Evolutionary conservation across 2,797 vertebrate species (phyloP).

Genomic region (Spea hammondii): DNA sequence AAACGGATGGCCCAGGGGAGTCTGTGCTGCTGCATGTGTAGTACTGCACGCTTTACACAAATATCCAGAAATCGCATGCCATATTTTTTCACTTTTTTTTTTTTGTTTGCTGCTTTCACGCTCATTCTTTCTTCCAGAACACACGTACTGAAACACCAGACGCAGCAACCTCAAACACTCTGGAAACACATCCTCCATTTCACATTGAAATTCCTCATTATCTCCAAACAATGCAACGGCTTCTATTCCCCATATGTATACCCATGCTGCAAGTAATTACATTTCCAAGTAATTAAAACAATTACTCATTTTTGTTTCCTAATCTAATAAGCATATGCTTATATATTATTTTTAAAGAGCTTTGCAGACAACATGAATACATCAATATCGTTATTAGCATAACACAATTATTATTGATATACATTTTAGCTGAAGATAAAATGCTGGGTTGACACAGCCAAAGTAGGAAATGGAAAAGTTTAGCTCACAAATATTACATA

Average conservation of each 20-base stretch:
- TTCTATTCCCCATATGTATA: constrained; percentile 17
- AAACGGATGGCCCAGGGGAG: constrained; percentile 29
- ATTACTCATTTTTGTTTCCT: constrained; percentile 46
- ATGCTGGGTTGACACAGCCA: constrained; percentile 16
- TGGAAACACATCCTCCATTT: not conserved
- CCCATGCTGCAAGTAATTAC: constrained; percentile 40
- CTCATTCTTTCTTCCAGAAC: not conserved
- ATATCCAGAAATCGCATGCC: not conserved
- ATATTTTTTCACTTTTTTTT: not conserved
- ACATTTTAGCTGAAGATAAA: constrained; percentile 22
- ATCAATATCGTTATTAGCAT: constrained; percentile 44
- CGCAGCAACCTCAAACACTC: not conserved
- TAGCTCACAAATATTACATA: not conserved
- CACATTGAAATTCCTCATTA: constrained; percentile 25
- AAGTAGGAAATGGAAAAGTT: not conserved
- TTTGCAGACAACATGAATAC: constrained; percentile 48
- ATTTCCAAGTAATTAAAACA: constrained; percentile 50
- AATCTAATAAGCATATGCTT: constrained; percentile 50
- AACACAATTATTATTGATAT: constrained; percentile 47
- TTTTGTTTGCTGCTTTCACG: not conserved
- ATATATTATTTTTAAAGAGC: constrained; percentile 43
- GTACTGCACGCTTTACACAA: not conserved
- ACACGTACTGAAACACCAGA: not conserved
- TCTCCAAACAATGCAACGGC: constrained; percentile 10
- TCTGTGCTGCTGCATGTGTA: constrained; percentile 8